Conservation (phyloP, 2,113 vertebrate species). For the Micronycteris hirsuta region DNA sequence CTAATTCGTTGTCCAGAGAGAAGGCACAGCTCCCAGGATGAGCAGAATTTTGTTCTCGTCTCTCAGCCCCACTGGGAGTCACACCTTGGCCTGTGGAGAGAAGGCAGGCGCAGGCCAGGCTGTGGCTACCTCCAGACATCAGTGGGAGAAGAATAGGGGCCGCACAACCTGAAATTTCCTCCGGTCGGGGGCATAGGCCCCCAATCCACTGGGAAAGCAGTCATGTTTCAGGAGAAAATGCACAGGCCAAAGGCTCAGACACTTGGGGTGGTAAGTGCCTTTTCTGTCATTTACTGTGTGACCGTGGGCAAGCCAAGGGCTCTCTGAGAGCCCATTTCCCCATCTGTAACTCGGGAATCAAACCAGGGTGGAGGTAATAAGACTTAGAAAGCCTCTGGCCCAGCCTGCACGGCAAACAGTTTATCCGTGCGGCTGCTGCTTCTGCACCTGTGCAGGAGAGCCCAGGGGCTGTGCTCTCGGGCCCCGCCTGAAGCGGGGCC, state of each 20-base stretch:
- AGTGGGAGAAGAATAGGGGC: neutral
- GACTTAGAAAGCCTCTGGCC: neutral
- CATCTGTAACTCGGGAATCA: neutral
- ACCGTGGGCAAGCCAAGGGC: neutral
- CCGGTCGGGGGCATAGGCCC: neutral
- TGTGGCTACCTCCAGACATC: neutral
- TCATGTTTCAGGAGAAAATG: neutral
- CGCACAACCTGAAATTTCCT: neutral
- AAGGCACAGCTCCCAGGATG: neutral
- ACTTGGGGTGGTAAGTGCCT: neutral
- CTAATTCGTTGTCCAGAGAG: neutral
- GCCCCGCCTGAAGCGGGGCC: neutral
- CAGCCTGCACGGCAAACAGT: neutral
- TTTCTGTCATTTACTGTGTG: neutral
- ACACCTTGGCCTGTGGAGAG: too few relatives aligned
- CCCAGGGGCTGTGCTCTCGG: neutral
- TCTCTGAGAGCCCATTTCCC: neutral
- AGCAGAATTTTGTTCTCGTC: neutral
- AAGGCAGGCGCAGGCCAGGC: neutral
- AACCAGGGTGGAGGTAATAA: neutral
- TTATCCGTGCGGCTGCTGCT: rapidly evolving
- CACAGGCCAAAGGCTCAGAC: neutral
- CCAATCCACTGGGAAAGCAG: neutral
- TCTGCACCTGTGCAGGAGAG: neutral
- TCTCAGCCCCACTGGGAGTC: neutral